Base-by-base conservation (phyloP, 53 echinoderm and acorn worm species). In the Antedon mediterranea region DNA sequence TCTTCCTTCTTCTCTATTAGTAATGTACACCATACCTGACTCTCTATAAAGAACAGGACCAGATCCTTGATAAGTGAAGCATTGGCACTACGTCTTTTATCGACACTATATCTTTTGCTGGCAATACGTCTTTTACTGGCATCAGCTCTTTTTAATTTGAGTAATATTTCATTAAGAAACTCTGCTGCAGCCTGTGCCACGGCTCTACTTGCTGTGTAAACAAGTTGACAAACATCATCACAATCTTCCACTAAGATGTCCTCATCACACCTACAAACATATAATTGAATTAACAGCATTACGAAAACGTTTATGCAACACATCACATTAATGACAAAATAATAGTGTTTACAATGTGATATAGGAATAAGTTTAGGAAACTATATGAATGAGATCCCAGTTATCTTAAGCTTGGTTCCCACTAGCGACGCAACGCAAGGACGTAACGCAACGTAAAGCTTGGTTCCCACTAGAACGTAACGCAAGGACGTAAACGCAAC, bases 31-130 rank as follows among this genome's bases (percentile, higher is more conserved):
- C 74, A 42, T 82, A 98, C 98, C 98, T 98, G 98, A 71, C 98
- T 98, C 78, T 98, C 98, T 5, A 98, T 98, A 76, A 98, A 98
- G 78, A 98, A 98, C 83, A 93, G 98, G 28, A 93, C 98, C 75
- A 98, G 81, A 73, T 98, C 98, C 28, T 92, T 93, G 78, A 98
- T 98, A 72, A 98, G 98, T 11, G 98, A 93, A 7, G 98, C 89
- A 76, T 98, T 98, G 29, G 83, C 78, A 77, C 93, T 98, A 71
- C 98, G 87, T 32, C 98, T 84, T 75, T 98, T 98, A 71, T 88
- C 93, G 4, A 23, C 34, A 26, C n/a, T n/a, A n/a, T n/a, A n/a
- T n/a, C n/a, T n/a, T n/a, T n/a, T n/a, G n/a, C n/a, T n/a, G n/a
- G 33, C 33, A 41, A 92, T 77, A 77, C 89, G 93, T 13, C 86